Conservation (phyloP, 2,797 vertebrate genomes). For the Alectoris magna region DNA sequence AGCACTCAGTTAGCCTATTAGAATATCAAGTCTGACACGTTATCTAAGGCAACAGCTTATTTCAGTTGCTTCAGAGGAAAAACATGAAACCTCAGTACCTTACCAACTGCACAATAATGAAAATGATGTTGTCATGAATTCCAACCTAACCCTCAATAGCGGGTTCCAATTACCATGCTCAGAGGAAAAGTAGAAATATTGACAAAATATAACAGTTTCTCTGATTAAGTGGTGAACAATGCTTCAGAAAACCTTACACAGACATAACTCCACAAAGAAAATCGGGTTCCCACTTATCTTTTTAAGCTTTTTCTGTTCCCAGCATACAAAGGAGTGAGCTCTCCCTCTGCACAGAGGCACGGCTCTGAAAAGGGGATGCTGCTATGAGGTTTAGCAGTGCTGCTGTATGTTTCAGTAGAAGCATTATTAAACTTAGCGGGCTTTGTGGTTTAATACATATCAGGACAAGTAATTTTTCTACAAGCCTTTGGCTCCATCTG, state of each 20-base stretch:
- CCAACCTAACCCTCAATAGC: not conserved
- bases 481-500: conserved; percentile 85
- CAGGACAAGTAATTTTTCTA: conserved; percentile 68
- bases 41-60: not conserved
- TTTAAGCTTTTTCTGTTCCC: not conserved
- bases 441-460: conserved; percentile 41
- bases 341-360: not conserved
- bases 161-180: not conserved
- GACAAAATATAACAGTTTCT: conserved; percentile 4
- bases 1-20: not conserved
- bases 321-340: not conserved
- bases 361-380: not conserved
- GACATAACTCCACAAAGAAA: not conserved
- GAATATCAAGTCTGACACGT: not conserved
- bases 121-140: conserved; percentile 15
- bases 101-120: not conserved
- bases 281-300: not conserved
- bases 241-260: not conserved
- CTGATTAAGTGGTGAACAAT: not conserved
- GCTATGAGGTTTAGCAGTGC: not conserved
- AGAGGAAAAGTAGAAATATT: not conserved
- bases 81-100: not conserved
- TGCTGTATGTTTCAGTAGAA: not conserved
- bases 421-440: not conserved
- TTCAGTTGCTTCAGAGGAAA: conserved; percentile 17